These are phyloP conservation scores for Drosophila oshimai DNA, from an alignment of 1,140 invertebrate species.

Conservation along the genomic window DNA sequence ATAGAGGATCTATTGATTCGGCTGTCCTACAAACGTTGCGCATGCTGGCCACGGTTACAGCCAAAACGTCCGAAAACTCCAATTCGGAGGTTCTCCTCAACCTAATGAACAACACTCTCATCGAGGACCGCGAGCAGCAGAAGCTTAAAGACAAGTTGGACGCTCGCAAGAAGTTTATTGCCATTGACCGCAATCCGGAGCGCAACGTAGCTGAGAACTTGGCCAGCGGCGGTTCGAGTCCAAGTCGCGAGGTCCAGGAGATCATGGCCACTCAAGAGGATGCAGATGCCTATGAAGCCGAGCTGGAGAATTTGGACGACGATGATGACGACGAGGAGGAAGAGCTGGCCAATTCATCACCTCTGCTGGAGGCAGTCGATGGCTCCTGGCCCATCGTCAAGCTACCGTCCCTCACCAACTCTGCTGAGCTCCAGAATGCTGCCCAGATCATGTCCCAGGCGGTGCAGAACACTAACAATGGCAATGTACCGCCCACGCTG, in stretches of 20 bases:
- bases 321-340: constrained; percentile 57
- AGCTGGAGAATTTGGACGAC: constrained; percentile 57
- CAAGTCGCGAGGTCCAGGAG: constrained; percentile 93
- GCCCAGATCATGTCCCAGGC: constrained; percentile 77
- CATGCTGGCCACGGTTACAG: constrained; percentile 76
- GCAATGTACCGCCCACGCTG: constrained; percentile 59
- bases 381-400: constrained; percentile 52
- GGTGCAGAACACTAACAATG: constrained; percentile 73
- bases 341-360: constrained; percentile 40
- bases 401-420: constrained; percentile 50
- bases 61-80: constrained; percentile 42
- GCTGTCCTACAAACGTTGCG: constrained; percentile 76
- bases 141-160: constrained; percentile 71
- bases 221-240: constrained; percentile 89
- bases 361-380: constrained; percentile 32
- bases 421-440: constrained; percentile 73
- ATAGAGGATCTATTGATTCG: constrained; percentile 64
- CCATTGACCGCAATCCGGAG: constrained; percentile 71
- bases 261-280: constrained; percentile 87
- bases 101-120: constrained; percentile 74
- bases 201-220: constrained; percentile 65
- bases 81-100: constrained; percentile 66
- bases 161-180: constrained; percentile 69
- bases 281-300: constrained; percentile 56
- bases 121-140: constrained; percentile 78